phyloP scores from a whole-genome alignment of 2,797 vertebrate genomes.

The Sphenopsis melanotis region DNA sequence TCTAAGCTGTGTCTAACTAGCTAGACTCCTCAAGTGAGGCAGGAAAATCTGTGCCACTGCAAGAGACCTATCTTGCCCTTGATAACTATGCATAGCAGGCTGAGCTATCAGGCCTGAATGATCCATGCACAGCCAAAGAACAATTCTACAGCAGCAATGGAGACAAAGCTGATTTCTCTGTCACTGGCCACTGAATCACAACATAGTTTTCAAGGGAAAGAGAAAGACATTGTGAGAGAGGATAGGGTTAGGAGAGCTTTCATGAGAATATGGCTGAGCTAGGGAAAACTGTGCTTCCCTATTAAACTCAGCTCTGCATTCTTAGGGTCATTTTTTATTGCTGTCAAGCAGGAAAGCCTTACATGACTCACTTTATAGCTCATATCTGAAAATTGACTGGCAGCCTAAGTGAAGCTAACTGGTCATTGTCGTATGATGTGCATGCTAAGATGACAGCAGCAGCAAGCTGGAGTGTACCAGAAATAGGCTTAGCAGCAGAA shows the following conservation, averaged over 20 bases:
- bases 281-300: background rate
- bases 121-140: background rate
- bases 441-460: background rate
- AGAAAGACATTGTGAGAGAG: background rate
- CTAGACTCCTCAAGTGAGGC: background rate
- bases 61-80: background rate
- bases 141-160: background rate
- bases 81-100: background rate
- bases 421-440: background rate
- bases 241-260: background rate
- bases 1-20: background rate
- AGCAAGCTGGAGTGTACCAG: background rate
- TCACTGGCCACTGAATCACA: background rate
- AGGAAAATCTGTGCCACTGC: background rate
- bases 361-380: background rate
- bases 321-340: background rate
- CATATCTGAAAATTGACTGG: background rate
- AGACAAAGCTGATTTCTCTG: background rate
- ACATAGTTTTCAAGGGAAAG: background rate
- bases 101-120: background rate
- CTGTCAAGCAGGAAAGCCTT: background rate
- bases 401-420: background rate
- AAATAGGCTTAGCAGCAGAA: background rate
- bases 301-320: background rate
- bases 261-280: background rate